phyloP scores from a whole-genome alignment of 2,113 vertebrate genomes.

The Coptodon rendalli region DNA sequence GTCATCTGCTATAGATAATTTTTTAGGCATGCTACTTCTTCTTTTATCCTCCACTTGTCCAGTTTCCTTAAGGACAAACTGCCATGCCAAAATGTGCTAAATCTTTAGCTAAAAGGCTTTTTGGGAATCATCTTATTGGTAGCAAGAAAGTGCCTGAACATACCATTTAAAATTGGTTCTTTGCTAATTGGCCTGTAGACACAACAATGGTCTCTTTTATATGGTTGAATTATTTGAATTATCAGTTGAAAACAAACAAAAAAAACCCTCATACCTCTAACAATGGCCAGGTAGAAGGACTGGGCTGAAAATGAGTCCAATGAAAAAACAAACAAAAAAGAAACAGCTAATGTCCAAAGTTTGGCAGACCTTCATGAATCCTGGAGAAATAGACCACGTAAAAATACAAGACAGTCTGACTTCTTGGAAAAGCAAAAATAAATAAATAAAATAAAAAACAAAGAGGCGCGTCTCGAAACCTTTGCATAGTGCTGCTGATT shows the following conservation, averaged over 20 bases:
- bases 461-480: background rate
- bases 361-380: background rate
- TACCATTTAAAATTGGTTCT: background rate
- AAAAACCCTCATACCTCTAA: background rate
- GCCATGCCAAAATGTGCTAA: background rate
- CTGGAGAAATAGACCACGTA: background rate
- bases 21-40: background rate
- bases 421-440: background rate
- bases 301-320: background rate
- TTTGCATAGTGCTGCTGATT: background rate
- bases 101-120: background rate
- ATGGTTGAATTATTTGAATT: background rate
- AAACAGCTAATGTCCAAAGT: background rate
- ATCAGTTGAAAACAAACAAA: background rate
- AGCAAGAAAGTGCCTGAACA: rapidly evolving
- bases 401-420: background rate
- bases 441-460: background rate
- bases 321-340: background rate
- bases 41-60: background rate
- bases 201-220: background rate
- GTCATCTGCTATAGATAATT: background rate
- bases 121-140: background rate
- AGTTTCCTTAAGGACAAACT: background rate
- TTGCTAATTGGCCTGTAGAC: background rate
- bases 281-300: background rate